These are phyloP conservation scores for Acanthosepion lycidas DNA, from an alignment of 2,888 invertebrate genomes.

Conservation along the genomic window DNA sequence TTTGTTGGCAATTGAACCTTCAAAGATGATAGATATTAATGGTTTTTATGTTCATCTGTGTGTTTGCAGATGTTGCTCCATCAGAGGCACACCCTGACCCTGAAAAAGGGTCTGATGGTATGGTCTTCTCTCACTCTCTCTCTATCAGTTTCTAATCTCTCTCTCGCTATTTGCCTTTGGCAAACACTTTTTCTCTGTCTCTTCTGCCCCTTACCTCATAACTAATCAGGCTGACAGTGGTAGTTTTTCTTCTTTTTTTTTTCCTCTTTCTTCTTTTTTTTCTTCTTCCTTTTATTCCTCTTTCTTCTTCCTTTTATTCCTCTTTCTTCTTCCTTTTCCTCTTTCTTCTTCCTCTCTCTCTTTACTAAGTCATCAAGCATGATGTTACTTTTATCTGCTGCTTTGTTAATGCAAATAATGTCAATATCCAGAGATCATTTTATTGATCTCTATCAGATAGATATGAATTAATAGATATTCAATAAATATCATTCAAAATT, in stretches of 20 bases:
- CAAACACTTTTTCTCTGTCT: background rate
- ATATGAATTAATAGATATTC: background rate
- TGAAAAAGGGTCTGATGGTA: slow-evolving; percentile 37
- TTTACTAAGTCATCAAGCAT: background rate
- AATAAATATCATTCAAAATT: background rate
- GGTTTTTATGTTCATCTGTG: slow-evolving; percentile 40
- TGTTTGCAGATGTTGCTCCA: slow-evolving; percentile 42
- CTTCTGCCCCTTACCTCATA: background rate
- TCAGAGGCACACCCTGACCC: background rate
- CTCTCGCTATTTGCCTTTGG: background rate
- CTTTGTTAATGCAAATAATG: background rate
- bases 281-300: too few relatives aligned
- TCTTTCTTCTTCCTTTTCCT: background rate
- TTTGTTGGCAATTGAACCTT: too few relatives aligned
- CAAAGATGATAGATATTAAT: background rate
- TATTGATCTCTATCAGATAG: too few relatives aligned
- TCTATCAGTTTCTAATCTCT: background rate
- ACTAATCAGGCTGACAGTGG: slow-evolving; percentile 33
- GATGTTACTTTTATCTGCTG: background rate
- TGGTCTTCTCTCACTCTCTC: slow-evolving; percentile 45
- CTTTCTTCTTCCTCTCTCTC: background rate
- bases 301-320: background rate
- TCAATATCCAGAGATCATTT: background rate
- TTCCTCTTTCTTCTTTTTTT: too few relatives aligned
- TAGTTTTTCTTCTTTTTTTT: background rate